These are phyloP conservation scores for Sialis fuliginosa DNA, from an alignment of 2,888 invertebrate species.

Conservation along the genomic window DNA sequence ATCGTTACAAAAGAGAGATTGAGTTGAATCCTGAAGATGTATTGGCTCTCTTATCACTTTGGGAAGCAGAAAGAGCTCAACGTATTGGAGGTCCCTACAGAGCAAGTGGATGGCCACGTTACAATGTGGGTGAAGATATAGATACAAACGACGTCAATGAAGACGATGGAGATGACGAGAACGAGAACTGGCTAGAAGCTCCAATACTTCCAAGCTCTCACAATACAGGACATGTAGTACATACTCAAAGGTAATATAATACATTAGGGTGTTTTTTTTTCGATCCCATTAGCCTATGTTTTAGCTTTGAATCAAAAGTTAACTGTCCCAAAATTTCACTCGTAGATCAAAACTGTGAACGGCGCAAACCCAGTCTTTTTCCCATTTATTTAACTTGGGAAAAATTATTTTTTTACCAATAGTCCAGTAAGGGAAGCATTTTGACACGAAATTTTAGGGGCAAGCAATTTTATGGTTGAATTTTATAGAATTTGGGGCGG, in stretches of 20 bases:
- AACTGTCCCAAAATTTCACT: too few species aligned
- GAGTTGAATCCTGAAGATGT: conserved; percentile 43
- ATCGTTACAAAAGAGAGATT: conserved; percentile 37
- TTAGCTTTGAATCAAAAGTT: too few species aligned
- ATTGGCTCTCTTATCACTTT: conserved; percentile 36
- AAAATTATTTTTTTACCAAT: too few species aligned
- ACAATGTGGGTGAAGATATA: conserved; percentile 27
- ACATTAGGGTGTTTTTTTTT: conserved; percentile 9
- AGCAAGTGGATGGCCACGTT: conserved; percentile 28
- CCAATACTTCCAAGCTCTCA: conserved; percentile 33
- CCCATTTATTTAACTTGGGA: too few species aligned
- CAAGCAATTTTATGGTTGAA: too few species aligned
- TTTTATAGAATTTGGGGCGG: too few species aligned
- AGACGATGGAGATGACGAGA: conserved; percentile 32
- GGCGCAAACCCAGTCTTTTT: too few species aligned
- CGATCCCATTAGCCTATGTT: too few species aligned
- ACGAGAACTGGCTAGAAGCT: conserved; percentile 37
- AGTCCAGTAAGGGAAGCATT: too few species aligned
- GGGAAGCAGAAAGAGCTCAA: conserved; percentile 25
- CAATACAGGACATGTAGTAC: conserved; percentile 22
- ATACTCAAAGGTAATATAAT: conserved; percentile 29
- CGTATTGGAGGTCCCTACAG: conserved; percentile 18
- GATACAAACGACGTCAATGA: conserved; percentile 28
- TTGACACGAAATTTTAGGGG: too few species aligned
- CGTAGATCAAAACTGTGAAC: too few species aligned